Evolutionary conservation across 2,113 vertebrate genomes (phyloP), one percentile per base, ranked within the genome.

Genomic region (Epinephelus fuscoguttatus): DNA sequence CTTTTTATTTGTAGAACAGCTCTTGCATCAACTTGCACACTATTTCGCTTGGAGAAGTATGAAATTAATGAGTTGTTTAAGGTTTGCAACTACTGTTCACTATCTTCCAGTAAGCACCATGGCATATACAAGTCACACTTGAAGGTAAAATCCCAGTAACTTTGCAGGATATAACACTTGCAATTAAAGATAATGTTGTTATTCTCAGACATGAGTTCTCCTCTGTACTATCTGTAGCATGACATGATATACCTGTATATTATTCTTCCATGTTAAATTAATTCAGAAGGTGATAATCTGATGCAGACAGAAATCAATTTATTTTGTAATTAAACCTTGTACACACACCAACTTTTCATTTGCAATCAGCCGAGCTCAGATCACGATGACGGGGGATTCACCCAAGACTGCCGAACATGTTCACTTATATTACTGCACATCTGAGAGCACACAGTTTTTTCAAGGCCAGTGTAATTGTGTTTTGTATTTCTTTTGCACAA

Each of bases 401-500:
- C 15, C 64, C 82, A 67, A 55, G 45, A 78, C 56, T 50, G 67
- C 74, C 53, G 63, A 82, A 75, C 60, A 75, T 67, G 75, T 74
- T 83, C 53, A 30, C 60, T 75, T 55, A 62, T 49, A 75, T 89
- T 84, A 67, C 42, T 40, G 63, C 68, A 71, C 70, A 77, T 84
- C 76, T 83, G 59, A 86, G 37, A 66, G 33, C 75, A 73, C 30
- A 64, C 19, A 1, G 0, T 78, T 80, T 75, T 76, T 81, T 73
- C 82, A 85, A 88, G 81, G 80, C 81, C 64, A 73, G 45, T 18
- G 61, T 79, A 72, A 82, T 86, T 85, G 62, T 80, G 23, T 87
- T 91, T 85, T 89, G 23, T 81, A 75, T 88, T 90, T 70, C 66
- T 82, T 86, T 81, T 78, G 64, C 80, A 75, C 64, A 88, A 89